Base-by-base conservation (phyloP, 2,113 vertebrate species). In the Girardinichthys multiradiatus region DNA sequence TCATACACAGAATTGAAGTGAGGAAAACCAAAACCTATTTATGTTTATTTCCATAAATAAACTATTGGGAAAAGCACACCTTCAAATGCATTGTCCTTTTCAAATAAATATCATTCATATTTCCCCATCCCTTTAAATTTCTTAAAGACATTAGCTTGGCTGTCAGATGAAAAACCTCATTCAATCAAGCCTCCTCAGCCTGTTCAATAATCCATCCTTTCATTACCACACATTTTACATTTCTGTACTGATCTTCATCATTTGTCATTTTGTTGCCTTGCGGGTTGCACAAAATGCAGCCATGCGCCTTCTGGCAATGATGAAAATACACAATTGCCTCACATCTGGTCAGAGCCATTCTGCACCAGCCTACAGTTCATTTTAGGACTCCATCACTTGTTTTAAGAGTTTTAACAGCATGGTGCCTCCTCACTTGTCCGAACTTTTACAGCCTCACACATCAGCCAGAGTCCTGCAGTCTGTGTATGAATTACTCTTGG, bases 381-480 rank as follows among this genome's bases (percentile, higher is more conserved):
- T 14, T 37, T 31, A 68, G 24, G 28, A 8, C 24, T 62, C 33
- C 33, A 62, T 62, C 33, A 62, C 60, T 62, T 62, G 60, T 33
- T 62, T 62, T 12, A 31, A n/a, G 60, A 62, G 60, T 30, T 31
- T 12, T 19, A 67, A 67, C 42, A 51, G 64, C 42, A 24, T 67
- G 64, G 59, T 29, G 15, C 70, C 72, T 71, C 30, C 45, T 31
- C 11, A 24, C 15, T 21, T 66, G 39, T 66, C 33, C 27, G 26
- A 24, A 39, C 51, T 29, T 29, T 59, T 39, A 69, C 39, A 48
- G 39, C 27, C 27, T 66, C 27, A 48, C 64, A 66, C 45, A 51
- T 24, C 45, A 54, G 42, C 45, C 35, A 30, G 42, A 66, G 15
- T 21, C 17, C 11, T 31, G 17, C 29, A 6, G 42, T 51, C 26